Conservation (phyloP, 1,140 invertebrate genomes). For the Danaus melanippus region DNA sequence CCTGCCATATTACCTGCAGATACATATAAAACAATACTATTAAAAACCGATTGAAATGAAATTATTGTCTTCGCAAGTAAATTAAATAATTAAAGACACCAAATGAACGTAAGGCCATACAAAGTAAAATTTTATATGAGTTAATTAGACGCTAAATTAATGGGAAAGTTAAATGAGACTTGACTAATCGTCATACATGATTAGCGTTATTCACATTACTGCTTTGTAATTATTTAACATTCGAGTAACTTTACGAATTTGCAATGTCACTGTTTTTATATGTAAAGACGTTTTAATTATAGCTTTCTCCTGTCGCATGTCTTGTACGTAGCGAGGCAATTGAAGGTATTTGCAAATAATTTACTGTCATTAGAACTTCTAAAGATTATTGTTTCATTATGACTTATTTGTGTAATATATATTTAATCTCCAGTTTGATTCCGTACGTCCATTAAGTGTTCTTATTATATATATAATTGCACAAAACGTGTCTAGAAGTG, state of each 20-base stretch:
- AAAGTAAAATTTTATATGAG: conserved; percentile 28
- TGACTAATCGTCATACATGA: conserved; percentile 21
- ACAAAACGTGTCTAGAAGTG: too few relatives aligned
- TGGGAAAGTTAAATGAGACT: conserved; percentile 30
- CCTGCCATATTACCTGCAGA: conserved; percentile 52
- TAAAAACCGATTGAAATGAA: conserved; percentile 23
- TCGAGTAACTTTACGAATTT: conserved; percentile 35
- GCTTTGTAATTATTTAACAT: conserved; percentile 48
- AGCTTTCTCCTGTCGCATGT: conserved; percentile 40
- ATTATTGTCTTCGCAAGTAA: conserved; percentile 38
- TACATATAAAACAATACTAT: conserved; percentile 39
- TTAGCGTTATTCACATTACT: conserved; percentile 35
- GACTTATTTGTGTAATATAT: too few relatives aligned
- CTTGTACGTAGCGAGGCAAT: conserved; percentile 16
- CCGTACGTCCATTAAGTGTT: too few relatives aligned
- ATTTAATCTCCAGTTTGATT: too few relatives aligned
- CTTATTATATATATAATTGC: too few relatives aligned
- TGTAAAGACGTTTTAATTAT: conserved; percentile 48
- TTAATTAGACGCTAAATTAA: conserved; percentile 57
- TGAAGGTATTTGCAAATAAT: conserved; percentile 24
- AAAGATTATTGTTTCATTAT: too few relatives aligned
- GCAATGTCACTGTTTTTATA: conserved; percentile 47
- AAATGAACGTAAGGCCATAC: conserved; percentile 10
- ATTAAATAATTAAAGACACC: conserved; percentile 25
- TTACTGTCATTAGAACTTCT: conserved; percentile 5